These are phyloP conservation scores for Zhengitettix transpicula DNA, from an alignment of 2,888 invertebrate genomes.

Conservation along the genomic window DNA sequence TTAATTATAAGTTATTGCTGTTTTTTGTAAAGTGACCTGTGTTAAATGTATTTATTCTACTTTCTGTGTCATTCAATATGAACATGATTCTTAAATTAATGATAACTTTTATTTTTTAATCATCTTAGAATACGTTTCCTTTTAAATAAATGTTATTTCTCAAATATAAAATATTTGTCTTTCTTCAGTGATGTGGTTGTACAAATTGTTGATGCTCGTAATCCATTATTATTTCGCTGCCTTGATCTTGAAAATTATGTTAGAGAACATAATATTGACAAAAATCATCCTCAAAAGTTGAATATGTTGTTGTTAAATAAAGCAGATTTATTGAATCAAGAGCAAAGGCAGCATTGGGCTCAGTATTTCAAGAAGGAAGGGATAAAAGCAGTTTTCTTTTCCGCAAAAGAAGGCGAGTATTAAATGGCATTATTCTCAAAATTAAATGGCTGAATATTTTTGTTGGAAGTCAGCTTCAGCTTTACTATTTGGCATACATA, in stretches of 20 bases:
- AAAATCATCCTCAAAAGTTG: constrained; percentile 35
- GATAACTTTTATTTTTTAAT: no score
- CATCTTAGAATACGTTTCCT: no score
- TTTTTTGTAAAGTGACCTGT: no score
- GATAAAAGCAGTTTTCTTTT: constrained; percentile 76
- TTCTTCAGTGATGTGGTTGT: constrained; percentile 70
- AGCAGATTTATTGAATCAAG: constrained; percentile 71
- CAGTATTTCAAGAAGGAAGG: constrained; percentile 58
- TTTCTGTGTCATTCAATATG: no score
- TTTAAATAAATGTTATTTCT: no score
- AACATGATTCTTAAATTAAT: no score
- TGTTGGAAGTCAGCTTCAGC: no score
- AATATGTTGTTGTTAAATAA: constrained; percentile 88
- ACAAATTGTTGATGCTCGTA: constrained; percentile 91
- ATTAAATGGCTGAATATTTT: no score
- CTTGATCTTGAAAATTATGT: constrained; percentile 81
- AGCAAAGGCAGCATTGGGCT: constrained; percentile 72
- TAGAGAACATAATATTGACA: constrained; percentile 45
- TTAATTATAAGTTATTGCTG: no score
- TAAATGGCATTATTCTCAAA: no score
- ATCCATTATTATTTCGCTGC: constrained; percentile 85
- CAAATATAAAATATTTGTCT: not conserved
- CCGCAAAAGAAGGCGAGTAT: not conserved
- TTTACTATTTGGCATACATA: no score
- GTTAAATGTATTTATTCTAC: no score